Evolutionary conservation across 2,113 vertebrate genomes (phyloP), one percentile per base, ranked within the genome.

Genomic region (Ptilorrhoa leucosticta): DNA sequence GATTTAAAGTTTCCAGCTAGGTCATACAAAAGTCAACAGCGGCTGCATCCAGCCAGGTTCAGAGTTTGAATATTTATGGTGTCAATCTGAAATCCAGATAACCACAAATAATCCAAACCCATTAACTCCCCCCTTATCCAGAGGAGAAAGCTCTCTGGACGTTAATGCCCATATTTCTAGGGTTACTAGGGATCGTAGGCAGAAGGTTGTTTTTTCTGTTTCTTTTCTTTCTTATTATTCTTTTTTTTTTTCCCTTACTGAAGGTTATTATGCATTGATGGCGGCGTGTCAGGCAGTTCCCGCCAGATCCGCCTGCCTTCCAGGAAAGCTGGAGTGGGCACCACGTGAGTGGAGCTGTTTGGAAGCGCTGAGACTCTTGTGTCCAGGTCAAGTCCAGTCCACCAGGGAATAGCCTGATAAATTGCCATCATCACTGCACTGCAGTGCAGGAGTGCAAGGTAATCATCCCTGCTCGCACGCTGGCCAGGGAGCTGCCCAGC

Each of bases 11-110:
- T 97, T 97, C 97, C 93, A 97, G 97, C 97, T 96, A 97, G 98
- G 97, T 97, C 98, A 98, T 94, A 96, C 89, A 98, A 97, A 98
- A 98, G 98, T 98, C 98, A 98, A 86, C 75, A 51, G 96, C 75
- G 31, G 94, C 96, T 95, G 97, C 96, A 97, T 98, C 95, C 96
- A 97, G 97, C 97, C 82, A 96, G 95, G 93, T 97, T 97, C 97
- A 96, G 97, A 97, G 96, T 97, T 96, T 98, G 97, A 98, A 98
- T 98, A 98, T 98, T 98, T 98, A 98, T 97, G 97, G 97, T 97
- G 97, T 98, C 97, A 97, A 97, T 97, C 97, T 97, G 97, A 98
- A 98, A 98, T 97, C 98, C 97, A 98, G 98, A 98, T 98, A 97
- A 97, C 98, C 97, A 97, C 97, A 98, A 97, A 97, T 97, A 98